A percentile compares a stretch with the other conserved stretches of the same genome.
Conservation (phyloP, 2,888 invertebrate species). For the Noctua janthe region DNA sequence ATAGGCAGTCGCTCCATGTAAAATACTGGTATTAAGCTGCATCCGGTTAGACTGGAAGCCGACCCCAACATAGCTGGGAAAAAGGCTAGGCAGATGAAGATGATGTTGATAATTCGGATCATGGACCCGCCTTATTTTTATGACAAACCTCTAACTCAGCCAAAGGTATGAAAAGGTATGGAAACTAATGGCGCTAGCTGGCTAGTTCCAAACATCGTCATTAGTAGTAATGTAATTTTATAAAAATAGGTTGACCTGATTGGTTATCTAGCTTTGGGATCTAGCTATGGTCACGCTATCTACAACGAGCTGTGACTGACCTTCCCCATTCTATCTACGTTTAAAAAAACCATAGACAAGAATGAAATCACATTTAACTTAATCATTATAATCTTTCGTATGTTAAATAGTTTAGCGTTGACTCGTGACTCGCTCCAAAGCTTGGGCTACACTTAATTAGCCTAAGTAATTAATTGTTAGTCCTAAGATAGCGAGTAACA, state of each 20-base stretch:
- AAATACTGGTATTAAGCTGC: too few relatives aligned
- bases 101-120: background rate
- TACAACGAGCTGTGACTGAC: background rate
- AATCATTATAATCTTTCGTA: conserved; percentile 27
- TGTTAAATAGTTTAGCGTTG: conserved; percentile 41
- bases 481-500: conserved; percentile 53
- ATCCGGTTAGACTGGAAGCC: too few relatives aligned
- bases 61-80: too few relatives aligned
- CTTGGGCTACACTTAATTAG: conserved; percentile 64
- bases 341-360: conserved; percentile 23
- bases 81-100: background rate
- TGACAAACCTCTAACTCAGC: background rate
- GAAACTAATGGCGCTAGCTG: background rate
- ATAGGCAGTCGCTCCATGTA: too few relatives aligned
- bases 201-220: background rate
- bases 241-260: background rate
- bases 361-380: conserved; percentile 11
- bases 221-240: background rate
- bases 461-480: conserved; percentile 66
- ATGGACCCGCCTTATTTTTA: background rate
- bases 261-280: background rate
- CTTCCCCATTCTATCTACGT: background rate
- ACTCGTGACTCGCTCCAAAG: conserved; percentile 66
- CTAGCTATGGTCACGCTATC: background rate
- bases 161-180: background rate